Conservation (phyloP, 2,888 invertebrate species). For the Sminthurinus aureus region DNA sequence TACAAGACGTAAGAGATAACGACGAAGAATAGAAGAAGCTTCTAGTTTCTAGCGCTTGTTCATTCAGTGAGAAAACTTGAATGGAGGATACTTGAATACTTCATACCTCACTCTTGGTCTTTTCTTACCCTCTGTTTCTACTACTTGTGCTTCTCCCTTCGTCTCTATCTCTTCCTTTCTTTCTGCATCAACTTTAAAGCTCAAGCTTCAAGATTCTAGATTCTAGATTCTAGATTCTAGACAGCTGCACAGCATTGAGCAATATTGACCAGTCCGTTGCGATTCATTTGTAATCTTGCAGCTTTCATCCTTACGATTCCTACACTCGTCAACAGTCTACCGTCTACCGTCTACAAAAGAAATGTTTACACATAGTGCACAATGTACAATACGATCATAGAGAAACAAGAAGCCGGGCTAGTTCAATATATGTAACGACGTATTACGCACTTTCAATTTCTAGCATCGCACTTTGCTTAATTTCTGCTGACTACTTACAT, state of each 20-base stretch:
- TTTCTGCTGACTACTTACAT: too few relatives aligned
- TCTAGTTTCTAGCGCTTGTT: background rate
- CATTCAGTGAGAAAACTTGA: conserved; percentile 5
- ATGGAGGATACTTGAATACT: background rate
- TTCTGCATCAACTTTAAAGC: background rate
- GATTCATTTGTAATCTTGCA: conserved; percentile 27
- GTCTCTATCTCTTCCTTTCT: background rate
- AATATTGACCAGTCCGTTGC: conserved; percentile 35
- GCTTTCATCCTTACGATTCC: background rate
- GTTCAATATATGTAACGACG: too few relatives aligned
- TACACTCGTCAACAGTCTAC: background rate
- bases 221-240: background rate
- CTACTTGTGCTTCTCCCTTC: background rate
- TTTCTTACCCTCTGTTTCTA: background rate
- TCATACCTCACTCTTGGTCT: background rate
- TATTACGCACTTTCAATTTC: too few relatives aligned
- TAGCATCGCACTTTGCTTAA: too few relatives aligned
- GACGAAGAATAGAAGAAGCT: conserved; percentile 1
- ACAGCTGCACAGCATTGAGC: conserved; percentile 37
- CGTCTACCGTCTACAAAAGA: background rate
- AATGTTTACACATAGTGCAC: too few relatives aligned
- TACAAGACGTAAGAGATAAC: background rate
- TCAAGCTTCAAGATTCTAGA: background rate
- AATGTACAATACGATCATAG: too few relatives aligned
- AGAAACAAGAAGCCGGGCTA: too few relatives aligned